Conservation (phyloP, 35 echinoderm and acorn worm genomes). For the Patiria miniata region DNA sequence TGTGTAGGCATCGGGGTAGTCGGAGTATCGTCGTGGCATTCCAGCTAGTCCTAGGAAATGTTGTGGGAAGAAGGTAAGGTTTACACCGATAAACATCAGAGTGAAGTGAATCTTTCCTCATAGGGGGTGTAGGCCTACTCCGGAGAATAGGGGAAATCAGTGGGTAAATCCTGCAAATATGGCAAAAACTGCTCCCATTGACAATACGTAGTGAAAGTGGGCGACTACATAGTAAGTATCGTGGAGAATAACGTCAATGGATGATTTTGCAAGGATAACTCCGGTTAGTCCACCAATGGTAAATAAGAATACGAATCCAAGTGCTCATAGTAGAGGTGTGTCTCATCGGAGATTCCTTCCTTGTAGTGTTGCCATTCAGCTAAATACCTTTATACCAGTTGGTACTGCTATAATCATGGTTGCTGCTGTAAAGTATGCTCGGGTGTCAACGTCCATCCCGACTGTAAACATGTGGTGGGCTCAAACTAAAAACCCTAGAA, state of each 20-base stretch:
- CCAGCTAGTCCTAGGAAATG: slow-evolving; percentile 81
- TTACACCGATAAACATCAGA: slow-evolving; percentile 80
- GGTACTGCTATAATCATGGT: slow-evolving; percentile 87
- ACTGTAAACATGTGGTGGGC: slow-evolving; percentile 91
- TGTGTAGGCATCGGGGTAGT: slow-evolving; percentile 87
- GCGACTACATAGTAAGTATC: slow-evolving; percentile 92
- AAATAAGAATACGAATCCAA: slow-evolving; percentile 82
- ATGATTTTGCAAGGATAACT: slow-evolving; percentile 67
- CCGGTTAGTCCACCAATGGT: slow-evolving; percentile 85
- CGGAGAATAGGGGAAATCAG: slow-evolving; percentile 71
- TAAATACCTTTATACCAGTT: slow-evolving; percentile 85
- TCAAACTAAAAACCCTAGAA: slow-evolving; percentile 78
- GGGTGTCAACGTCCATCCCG: slow-evolving; percentile 77
- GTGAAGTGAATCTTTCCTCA: slow-evolving; percentile 68
- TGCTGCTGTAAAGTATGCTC: slow-evolving; percentile 75
- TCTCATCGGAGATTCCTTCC: slow-evolving; percentile 62
- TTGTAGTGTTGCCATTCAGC: slow-evolving; percentile 74
- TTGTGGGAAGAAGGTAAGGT: slow-evolving; percentile 86
- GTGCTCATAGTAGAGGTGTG: slow-evolving; percentile 58
- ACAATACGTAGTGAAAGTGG: slow-evolving; percentile 82
- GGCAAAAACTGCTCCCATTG: slow-evolving; percentile 83
- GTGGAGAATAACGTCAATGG: slow-evolving; percentile 63
- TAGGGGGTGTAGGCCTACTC: slow-evolving; percentile 44
- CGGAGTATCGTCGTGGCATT: slow-evolving; percentile 85
- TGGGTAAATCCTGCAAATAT: slow-evolving; percentile 83